Evolutionary conservation across 1,140 invertebrate genomes (phyloP), one percentile per base, ranked within the genome.

Genomic region (Adelges cooleyi): DNA sequence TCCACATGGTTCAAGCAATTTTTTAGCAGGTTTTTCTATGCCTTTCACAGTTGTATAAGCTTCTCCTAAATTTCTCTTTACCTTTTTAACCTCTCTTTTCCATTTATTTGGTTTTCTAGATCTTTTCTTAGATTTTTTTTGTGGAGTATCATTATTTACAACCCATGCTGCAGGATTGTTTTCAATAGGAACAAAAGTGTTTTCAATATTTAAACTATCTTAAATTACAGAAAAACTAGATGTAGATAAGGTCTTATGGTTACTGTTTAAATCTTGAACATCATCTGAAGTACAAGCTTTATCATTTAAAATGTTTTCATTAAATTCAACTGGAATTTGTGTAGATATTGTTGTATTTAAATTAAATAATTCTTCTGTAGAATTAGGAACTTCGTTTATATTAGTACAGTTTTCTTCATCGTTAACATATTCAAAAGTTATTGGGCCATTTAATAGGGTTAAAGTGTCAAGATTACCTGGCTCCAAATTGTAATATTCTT

Each of bases 231-330:
- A 42, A 42, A 42, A 3, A 42, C 38, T n/a, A 42, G 3, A 42
- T 42, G 49, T 54, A 17, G 52, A 33, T 17, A 54, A 54, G 20
- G 52, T 54, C 29, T 29, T 38, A 36, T 54, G 38, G 27, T 36
- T 38, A 29, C 50, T 52, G 5, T 36, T 38, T 54, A 20, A 54
- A 54, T 36, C 52, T 54, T 54, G 40, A 42, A 42, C 40, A 42
- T 42, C 40, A 42, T 42, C 11, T 42, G 40, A 42, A 42, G 3
- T 13, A 42, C 11, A 42, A 42, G 40, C 40, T 42, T 42, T 13
- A 42, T 42, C 40, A 42, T 42, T 42, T 42, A 42, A 42, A 42
- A 42, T 42, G 40, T 42, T 42, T 42, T 42, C 11, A 42, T 42
- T 42, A 42, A 42, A 42, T 42, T 42, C 40, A 42, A 42, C 40